Conservation (phyloP, 2,888 invertebrate genomes). For the Acanthosepion lycidas region DNA sequence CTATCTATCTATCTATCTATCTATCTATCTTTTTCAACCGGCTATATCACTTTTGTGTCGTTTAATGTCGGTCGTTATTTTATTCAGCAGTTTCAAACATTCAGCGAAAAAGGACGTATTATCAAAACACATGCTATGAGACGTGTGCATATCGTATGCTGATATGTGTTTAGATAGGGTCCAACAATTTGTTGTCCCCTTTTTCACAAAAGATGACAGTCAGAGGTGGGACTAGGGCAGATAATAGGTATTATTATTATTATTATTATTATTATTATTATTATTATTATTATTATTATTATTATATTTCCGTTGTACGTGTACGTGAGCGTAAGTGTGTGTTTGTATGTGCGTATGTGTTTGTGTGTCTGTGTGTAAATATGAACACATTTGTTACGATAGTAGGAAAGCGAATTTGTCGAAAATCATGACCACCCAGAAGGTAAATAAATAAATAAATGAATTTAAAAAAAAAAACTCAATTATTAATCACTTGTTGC, state of each 20-base stretch:
- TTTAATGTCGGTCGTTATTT: not conserved
- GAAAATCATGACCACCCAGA: too few species aligned
- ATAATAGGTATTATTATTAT: not conserved
- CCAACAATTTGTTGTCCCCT: not conserved
- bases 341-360: too few species aligned
- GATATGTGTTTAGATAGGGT: not conserved
- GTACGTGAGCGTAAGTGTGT: too few species aligned
- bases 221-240: not conserved
- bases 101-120: not conserved
- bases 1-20: not conserved
- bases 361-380: too few species aligned
- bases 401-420: too few species aligned
- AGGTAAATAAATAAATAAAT: too few species aligned
- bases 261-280: too few species aligned
- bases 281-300: too few species aligned
- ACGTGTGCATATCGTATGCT: not conserved
- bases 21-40: not conserved
- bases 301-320: too few species aligned
- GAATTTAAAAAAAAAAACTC: too few species aligned
- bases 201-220: not conserved
- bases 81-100: not conserved
- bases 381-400: too few species aligned
- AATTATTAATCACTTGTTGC: too few species aligned
- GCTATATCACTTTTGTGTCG: not conserved
- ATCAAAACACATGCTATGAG: not conserved